Base-by-base conservation (phyloP, 2,113 vertebrate genomes). In the Apistogramma diplotaenia region DNA sequence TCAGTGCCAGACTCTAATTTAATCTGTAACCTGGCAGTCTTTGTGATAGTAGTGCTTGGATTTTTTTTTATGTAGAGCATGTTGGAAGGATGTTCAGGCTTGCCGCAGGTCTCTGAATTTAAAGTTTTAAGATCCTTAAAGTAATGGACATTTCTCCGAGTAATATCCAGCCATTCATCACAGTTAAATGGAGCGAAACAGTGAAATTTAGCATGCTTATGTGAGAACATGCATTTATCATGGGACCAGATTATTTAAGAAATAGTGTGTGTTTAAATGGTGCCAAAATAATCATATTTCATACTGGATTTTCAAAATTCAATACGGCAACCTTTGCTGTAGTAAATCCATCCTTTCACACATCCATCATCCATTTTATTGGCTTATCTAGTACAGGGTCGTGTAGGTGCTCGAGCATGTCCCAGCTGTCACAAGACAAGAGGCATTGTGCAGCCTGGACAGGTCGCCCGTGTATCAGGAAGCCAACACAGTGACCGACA, bases 351-450 rank as follows among this genome's bases (percentile, higher is more conserved):
- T 13, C 8, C 37, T 8, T 35, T 35, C 33, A 35, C n/a, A n/a
- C n/a, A 35, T 35, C 6, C 5, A 1, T 6, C 7, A 37, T 37
- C 11, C 12, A 12, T 40, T 12, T 13, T 40, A 13, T 13, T 12
- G 11, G 10, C 37, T 40, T 40, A 40, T 13, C 37, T 40, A 40
- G 37, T 40, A 13, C 37, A 40, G 37, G 12, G 37, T 40, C 11
- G 2, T 12, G 37, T 12, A 12, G 37, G 37, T 11, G 37, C 33
- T 53, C 3, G 19, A 53, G 8, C 19, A 8, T 53, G 19, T 9
- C 18, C 18, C 49, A n/a, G 8, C 18, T 61, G 33, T 61, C 59
- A 37, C 21, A 0, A n/a, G 0, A 11, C 59, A 1, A 61, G 19
- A 61, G 21, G 35, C 4, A 1, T 31, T 6, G 35, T 33, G 21